Base-by-base conservation (phyloP, 2,797 vertebrate species). In the Myoxocephalus aenaeus region DNA sequence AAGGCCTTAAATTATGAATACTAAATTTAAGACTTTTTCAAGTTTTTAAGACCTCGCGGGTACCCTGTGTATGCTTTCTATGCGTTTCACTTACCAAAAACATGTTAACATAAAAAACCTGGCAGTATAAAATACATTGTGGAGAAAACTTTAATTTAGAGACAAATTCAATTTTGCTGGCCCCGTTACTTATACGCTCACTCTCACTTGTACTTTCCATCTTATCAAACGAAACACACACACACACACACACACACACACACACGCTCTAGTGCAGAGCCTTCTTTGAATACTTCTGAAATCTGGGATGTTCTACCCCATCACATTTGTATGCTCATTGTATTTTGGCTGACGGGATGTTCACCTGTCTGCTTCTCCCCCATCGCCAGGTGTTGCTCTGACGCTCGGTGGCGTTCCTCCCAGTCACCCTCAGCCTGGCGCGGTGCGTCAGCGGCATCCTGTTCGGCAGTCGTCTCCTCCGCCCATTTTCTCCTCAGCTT, bases 401-500 rank as follows among this genome's bases (percentile, higher is more conserved):
- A 56, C 1, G 3, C n/a, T 14, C 22, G 1, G 20, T 71, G 34
- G 22, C 54, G 25, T 51, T 69, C 76, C 51, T 53, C 56, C 36
- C 20, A 62, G 58, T 25, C 79, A 50, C 25, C 61, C 17, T 70
- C 76, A 50, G 65, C 46, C 14, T 46, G 50, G 48, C 22, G 9
- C 8, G 4, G 29, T 15, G 44, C 5, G 8, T 32, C 46, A 38
- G 1, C 13, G 4, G 5, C 58, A 5, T 53, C 70, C 29, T 17
- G 63, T 57, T 57, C 25, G 0, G 34, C 40, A 14, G 20, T 27
- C 22, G 11, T 65, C 67, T 79, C 20, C 50, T 87, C 80, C 70
- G 90, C 76, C 76, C 95, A 94, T 40, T 66, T 74, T 42, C 2
- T 88, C 88, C 93, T 96, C 72, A 98, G 79, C 17, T 83, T 83